phyloP scores from a whole-genome alignment of 1,140 invertebrate species.

The Apis cerana region DNA sequence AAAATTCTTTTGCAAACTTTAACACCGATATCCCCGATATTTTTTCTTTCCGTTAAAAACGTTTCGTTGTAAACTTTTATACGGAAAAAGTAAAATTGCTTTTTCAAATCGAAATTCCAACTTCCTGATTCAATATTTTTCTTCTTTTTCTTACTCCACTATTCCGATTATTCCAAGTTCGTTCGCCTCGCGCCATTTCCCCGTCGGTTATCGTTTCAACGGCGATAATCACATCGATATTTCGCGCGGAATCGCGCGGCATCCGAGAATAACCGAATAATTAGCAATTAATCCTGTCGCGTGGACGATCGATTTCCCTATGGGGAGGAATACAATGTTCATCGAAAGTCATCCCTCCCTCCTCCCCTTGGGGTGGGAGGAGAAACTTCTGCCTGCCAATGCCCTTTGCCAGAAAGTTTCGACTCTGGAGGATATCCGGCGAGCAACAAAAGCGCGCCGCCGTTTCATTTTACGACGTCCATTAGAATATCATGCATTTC shows the following conservation, averaged over 20 bases:
- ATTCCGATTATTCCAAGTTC: background rate
- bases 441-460: slow-evolving; percentile 26
- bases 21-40: too few relatives aligned
- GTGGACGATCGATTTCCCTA: slow-evolving; percentile 13
- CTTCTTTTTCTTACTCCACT: too few relatives aligned
- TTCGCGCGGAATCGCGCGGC: too few relatives aligned
- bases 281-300: slow-evolving; percentile 26
- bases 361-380: background rate
- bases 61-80: too few relatives aligned
- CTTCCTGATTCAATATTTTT: too few relatives aligned
- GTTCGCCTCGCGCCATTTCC: background rate
- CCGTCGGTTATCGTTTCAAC: too few relatives aligned
- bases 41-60: too few relatives aligned
- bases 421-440: slow-evolving; percentile 6
- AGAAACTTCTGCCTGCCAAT: slow-evolving; percentile 26
- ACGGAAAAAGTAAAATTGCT: too few relatives aligned
- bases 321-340: background rate
- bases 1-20: background rate
- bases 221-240: background rate
- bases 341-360: background rate
- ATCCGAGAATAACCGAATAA: background rate
- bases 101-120: too few relatives aligned
- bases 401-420: slow-evolving; percentile 43
- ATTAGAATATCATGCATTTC: slow-evolving; percentile 17
- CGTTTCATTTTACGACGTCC: slow-evolving; percentile 26